Base-by-base conservation (phyloP, 2,888 invertebrate species). In the Dasypolia templi region DNA sequence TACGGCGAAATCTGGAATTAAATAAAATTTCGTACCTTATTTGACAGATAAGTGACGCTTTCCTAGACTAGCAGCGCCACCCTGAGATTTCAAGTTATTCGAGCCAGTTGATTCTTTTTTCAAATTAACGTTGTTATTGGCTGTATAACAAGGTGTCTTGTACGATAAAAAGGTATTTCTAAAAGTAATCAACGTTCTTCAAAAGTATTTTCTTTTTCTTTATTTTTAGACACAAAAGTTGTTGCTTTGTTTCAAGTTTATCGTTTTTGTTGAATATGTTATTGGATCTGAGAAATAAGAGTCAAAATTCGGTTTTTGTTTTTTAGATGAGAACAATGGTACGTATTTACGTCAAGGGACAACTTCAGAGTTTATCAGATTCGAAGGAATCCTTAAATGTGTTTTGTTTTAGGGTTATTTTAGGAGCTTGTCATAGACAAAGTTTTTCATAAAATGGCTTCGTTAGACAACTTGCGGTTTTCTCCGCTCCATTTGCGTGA, bases 1-100 rank as follows among this genome's bases (percentile, higher is more conserved):
- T 44, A 32, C 65, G 82, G 71, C 39, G n/a, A 65, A 76, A 77
- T 17, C 1, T 1, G 39, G 56, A 71, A 81, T 61, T 71, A 81
- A 65, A 29, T 42, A 19, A 22, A 53, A 17, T 35, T 14, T 32
- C 3, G 32, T 80, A 67, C 14, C 7, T 44, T 39, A 39, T 70
- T 70, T 70, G 32, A 62, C 65, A 69, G 51, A 53, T 42, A 2
- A 14, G 11, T 55, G 53, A 66, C 61, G 29, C 29, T 42, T 68
- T n/a, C 9, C 14, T 55, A 55, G 19, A 53, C 75, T 17, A 66
- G 22, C 32, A 49, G 77, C 81, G 80, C 81, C 35, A 75, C n/a
- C 49, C 11, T 4, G 11, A 32, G 14, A 49, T 75, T 3, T 55
- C 49, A 56, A 67, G 17, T 5, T 9, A 55, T 12, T 32, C 26